These are phyloP conservation scores for Tetraneura akinire DNA, from an alignment of 1,140 invertebrate genomes.

Conservation along the genomic window DNA sequence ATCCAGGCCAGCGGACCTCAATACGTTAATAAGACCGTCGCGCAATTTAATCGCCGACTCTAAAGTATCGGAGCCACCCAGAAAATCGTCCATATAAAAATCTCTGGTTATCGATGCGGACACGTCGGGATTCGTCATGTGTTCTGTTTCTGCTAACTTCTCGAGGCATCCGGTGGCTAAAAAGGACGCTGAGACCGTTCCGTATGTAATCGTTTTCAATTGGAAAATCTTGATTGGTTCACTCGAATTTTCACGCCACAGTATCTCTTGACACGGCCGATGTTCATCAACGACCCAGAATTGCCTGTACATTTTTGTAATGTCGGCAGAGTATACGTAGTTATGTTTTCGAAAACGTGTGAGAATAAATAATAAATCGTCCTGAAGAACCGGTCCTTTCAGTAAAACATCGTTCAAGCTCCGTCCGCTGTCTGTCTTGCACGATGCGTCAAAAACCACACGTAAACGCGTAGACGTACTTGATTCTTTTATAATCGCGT, in stretches of 20 bases:
- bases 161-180: slow-evolving; percentile 56
- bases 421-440: background rate
- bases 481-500: slow-evolving; percentile 50
- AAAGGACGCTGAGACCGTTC: slow-evolving; percentile 56
- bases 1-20: background rate
- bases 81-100: slow-evolving; percentile 28
- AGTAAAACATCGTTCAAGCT: slow-evolving; percentile 52
- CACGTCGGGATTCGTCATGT: background rate
- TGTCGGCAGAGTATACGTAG: background rate
- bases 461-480: too few relatives aligned
- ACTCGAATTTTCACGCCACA: slow-evolving; percentile 57
- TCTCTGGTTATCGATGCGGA: background rate
- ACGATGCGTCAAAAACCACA: too few relatives aligned
- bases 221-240: slow-evolving; percentile 55
- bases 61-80: background rate
- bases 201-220: slow-evolving; percentile 57
- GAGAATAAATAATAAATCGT: background rate
- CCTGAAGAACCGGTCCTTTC: background rate
- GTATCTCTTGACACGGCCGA: slow-evolving; percentile 56
- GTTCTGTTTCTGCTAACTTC: background rate
- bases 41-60: background rate
- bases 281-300: background rate
- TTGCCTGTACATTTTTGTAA: slow-evolving; percentile 15
- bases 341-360: background rate
- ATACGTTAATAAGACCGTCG: background rate